Percentiles rank a stretch among this genome's conserved stretches.
Conservation (phyloP, 2,797 vertebrate genomes). For the Artibeus jamaicensis region DNA sequence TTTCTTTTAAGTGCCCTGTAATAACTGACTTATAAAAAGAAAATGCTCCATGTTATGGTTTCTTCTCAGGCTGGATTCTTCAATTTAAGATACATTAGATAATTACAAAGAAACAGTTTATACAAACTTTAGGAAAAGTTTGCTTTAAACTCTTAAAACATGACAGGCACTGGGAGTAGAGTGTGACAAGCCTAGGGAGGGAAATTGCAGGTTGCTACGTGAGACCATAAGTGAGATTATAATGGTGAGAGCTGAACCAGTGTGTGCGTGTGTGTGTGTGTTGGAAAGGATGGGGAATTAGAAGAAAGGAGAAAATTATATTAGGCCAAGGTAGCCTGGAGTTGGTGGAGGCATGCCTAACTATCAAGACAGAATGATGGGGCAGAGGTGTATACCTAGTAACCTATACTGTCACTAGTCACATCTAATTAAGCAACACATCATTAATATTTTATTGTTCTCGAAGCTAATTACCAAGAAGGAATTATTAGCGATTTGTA, state of each 20-base stretch:
- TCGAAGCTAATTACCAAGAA: not conserved
- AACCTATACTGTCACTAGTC: not conserved
- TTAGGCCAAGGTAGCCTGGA: not conserved
- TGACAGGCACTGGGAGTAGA: not conserved
- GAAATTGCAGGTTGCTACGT: not conserved
- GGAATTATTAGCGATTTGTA: not conserved
- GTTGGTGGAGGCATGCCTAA: too few species aligned
- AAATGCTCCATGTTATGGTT: rapidly evolving
- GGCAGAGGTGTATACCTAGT: too few species aligned
- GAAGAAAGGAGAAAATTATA: not conserved
- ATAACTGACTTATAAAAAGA: not conserved
- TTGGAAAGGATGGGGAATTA: not conserved
- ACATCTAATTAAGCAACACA: not conserved
- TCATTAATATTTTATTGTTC: not conserved
- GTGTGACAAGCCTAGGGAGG: not conserved
- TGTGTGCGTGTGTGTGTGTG: not conserved
- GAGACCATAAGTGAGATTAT: not conserved
- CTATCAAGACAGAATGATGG: not conserved
- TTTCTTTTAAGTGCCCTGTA: not conserved
- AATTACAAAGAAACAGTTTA: not conserved
- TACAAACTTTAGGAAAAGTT: not conserved
- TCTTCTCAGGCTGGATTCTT: not conserved
- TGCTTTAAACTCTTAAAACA: not conserved
- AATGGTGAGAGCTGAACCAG: not conserved
- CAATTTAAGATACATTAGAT: not conserved